A percentile compares a stretch with the other conserved stretches of the same genome.
Evolutionary conservation across 2,113 vertebrate genomes (phyloP).

Genomic region (Rattus rattus): DNA sequence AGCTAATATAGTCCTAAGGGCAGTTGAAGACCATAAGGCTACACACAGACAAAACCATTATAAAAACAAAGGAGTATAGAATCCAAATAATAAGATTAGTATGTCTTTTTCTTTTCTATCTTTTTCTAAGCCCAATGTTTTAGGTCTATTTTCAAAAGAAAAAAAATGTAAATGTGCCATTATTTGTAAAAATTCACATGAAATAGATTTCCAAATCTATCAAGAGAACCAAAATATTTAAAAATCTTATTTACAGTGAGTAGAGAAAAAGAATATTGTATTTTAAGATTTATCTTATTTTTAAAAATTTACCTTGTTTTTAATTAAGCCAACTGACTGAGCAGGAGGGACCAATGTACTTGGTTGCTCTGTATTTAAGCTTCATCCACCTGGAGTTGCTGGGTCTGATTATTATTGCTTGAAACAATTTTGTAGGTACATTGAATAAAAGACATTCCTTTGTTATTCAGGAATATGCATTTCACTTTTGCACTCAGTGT

Average conservation of each 20-base stretch:
- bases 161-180: background rate
- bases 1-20: background rate
- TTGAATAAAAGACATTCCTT: too few species aligned
- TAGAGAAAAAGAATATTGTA: background rate
- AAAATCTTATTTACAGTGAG: background rate
- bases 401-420: too few species aligned
- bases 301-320: background rate
- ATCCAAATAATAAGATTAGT: background rate
- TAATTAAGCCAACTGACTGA: too few species aligned
- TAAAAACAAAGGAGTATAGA: too few species aligned
- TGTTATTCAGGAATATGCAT: too few species aligned
- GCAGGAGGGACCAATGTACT: too few species aligned
- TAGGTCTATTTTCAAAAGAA: background rate
- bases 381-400: too few species aligned
- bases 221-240: background rate
- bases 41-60: background rate
- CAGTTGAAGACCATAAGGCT: constrained; percentile 83
- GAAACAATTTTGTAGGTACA: too few species aligned
- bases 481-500: too few species aligned
- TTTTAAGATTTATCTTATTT: background rate
- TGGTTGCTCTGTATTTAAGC: too few species aligned
- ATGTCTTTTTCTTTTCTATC: background rate
- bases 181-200: background rate
- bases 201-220: background rate
- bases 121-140: too few species aligned